Evolutionary conservation across 2,113 vertebrate species (phyloP).

Genomic region (Hippolais icterina): DNA sequence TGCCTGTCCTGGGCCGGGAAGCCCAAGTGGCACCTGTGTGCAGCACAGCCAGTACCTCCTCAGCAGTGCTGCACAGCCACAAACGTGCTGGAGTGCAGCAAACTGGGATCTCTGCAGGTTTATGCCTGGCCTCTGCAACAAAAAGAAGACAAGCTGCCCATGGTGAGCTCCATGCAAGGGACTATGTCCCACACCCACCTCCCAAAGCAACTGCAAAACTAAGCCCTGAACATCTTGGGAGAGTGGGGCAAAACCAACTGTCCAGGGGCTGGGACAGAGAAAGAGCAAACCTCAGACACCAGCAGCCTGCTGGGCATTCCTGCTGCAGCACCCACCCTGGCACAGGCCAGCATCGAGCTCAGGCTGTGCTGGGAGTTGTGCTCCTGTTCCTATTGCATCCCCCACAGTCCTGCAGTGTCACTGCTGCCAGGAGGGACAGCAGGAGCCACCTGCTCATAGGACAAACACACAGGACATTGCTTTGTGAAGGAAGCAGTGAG

Average conservation of each 20-base stretch:
- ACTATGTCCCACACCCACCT: not conserved
- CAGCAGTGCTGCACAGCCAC: not conserved
- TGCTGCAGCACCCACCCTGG: not conserved
- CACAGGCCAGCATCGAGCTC: not conserved
- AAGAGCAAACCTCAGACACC: not conserved
- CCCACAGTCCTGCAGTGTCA: not conserved
- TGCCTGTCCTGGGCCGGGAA: not conserved
- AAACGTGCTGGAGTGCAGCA: not conserved
- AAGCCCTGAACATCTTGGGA: not conserved
- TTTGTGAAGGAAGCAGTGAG: not conserved
- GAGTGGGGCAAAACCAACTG: not conserved
- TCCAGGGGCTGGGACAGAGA: not conserved
- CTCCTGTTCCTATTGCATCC: not conserved
- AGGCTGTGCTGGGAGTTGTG: not conserved
- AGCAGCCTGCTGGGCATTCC: not conserved
- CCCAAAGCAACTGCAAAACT: not conserved
- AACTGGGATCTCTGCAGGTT: not conserved
- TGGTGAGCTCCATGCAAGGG: rapidly evolving
- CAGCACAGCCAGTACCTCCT: not conserved
- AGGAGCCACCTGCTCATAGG: not conserved
- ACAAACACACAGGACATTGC: not conserved
- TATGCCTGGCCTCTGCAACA: not conserved
- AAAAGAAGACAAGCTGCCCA: not conserved
- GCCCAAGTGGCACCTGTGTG: not conserved
- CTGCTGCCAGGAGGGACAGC: not conserved